A percentile compares a stretch with the other conserved stretches of the same genome.
Evolutionary conservation across 2,888 invertebrate genomes (phyloP).

Genomic region (Ceratothoa steindachneri): DNA sequence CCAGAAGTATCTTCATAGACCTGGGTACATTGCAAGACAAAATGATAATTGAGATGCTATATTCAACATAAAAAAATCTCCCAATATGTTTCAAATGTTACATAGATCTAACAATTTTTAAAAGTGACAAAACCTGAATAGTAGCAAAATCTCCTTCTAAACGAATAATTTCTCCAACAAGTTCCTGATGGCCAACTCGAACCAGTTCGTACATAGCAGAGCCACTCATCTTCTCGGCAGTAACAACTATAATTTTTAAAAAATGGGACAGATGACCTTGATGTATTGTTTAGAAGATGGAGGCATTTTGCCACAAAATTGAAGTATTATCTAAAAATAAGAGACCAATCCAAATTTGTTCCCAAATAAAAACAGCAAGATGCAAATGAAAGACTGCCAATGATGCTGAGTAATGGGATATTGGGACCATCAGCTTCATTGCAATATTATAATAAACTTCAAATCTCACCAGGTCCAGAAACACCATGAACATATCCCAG

Average conservation of each 20-base stretch:
- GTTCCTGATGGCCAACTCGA: slow-evolving; percentile 93
- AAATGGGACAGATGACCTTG: too few species aligned
- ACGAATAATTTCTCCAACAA: slow-evolving; percentile 99
- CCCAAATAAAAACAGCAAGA: too few species aligned
- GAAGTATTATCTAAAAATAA: too few species aligned
- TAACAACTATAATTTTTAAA: slow-evolving; percentile 71
- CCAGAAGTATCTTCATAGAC: slow-evolving; percentile 94
- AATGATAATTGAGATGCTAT: neutral
- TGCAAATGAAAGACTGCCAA: too few species aligned
- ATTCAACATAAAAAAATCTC: neutral
- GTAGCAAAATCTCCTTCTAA: slow-evolving; percentile 99
- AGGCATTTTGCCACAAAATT: slow-evolving; percentile 24
- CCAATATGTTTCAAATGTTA: too few species aligned
- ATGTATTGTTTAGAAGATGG: too few species aligned
- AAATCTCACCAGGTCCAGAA: slow-evolving; percentile 87
- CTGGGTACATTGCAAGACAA: slow-evolving; percentile 53
- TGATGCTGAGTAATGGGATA: too few species aligned
- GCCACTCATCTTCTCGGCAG: slow-evolving; percentile 98
- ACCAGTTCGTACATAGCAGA: slow-evolving; percentile 99
- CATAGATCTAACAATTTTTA: too few species aligned
- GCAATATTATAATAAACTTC: too few species aligned
- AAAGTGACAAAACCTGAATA: too few species aligned
- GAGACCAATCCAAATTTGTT: too few species aligned
- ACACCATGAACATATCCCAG: slow-evolving; percentile 96
- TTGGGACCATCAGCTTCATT: too few species aligned